Percentiles rank a stretch among this genome's conserved stretches.
These are phyloP conservation scores for Astropecten irregularis DNA, from an alignment of 53 echinoderm and acorn worm genomes.

Conservation along the genomic window DNA sequence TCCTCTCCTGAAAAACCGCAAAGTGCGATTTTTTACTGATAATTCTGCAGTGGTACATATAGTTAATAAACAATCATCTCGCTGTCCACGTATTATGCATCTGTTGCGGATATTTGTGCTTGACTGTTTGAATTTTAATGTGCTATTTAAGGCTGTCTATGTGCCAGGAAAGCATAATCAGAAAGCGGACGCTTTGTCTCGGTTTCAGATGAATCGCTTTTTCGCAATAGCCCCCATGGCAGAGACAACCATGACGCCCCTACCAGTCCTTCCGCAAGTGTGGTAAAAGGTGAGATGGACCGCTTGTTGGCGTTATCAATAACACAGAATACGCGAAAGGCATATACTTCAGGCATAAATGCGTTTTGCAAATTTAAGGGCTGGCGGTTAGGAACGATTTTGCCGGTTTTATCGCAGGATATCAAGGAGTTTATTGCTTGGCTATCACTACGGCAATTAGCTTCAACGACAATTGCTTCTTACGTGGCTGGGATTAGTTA, in stretches of 20 bases:
- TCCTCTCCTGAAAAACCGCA: neutral
- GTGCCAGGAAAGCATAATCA: constrained; percentile 30
- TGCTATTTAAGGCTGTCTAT: constrained; percentile 13
- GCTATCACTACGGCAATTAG: no score
- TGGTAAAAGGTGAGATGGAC: neutral
- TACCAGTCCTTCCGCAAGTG: no score
- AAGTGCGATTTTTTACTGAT: constrained; percentile 21
- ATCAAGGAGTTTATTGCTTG: no score
- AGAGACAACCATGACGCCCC: constrained; percentile 3
- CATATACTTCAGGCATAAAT: no score
- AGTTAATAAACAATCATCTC: constrained; percentile 29
- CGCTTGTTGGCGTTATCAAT: no score
- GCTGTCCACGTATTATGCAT: constrained; percentile 10
- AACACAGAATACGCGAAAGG: no score
- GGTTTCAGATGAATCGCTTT: constrained; percentile 44
- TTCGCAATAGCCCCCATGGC: constrained; percentile 3
- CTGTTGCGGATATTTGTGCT: constrained; percentile 23
- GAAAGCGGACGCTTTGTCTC: constrained; percentile 48
- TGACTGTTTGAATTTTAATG: neutral
- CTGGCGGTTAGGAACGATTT: no score
- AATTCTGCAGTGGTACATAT: constrained; percentile 41
- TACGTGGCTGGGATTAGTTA: no score
- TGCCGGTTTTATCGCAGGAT: no score
- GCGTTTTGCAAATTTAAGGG: no score
- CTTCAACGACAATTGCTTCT: no score